Evolutionary conservation across 2,113 vertebrate species (phyloP).

Genomic region (Megaceryle torquata): DNA sequence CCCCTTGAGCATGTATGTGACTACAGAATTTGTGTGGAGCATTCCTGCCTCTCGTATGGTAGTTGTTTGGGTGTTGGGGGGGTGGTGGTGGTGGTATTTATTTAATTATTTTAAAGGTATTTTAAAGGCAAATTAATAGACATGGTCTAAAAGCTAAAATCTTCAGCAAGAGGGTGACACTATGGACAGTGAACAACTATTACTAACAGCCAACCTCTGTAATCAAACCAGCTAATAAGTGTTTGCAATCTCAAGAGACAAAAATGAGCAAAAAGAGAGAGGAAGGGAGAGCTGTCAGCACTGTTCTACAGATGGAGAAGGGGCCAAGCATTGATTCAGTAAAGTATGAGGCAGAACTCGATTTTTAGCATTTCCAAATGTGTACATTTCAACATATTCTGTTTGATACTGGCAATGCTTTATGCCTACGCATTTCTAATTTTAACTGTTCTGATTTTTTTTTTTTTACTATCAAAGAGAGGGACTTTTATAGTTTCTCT

Average conservation of each 20-base stretch:
- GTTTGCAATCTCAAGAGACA: neutral
- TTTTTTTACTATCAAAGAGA: slow-evolving; percentile 43
- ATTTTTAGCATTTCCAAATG: slow-evolving; percentile 39
- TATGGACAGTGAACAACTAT: neutral
- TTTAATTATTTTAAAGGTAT: neutral
- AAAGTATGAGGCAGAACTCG: slow-evolving; percentile 12
- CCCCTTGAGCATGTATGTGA: neutral
- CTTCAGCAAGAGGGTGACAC: neutral
- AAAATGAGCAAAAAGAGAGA: slow-evolving; percentile 19
- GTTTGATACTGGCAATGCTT: slow-evolving; percentile 43
- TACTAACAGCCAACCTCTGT: neutral
- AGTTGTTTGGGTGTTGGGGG: neutral
- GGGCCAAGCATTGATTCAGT: slow-evolving; percentile 2
- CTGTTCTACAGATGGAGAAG: neutral
- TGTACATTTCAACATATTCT: slow-evolving; percentile 45
- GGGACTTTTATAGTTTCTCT: neutral
- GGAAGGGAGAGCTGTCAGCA: neutral
- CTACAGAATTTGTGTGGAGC: neutral
- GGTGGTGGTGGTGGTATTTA: neutral
- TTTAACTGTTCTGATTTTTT: slow-evolving; percentile 36
- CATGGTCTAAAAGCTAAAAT: neutral
- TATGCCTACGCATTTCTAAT: slow-evolving; percentile 51
- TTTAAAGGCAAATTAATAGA: neutral
- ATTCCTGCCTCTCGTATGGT: neutral
- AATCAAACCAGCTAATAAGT: neutral